Conservation (phyloP, 2,888 invertebrate genomes). For the Noctua janthe region DNA sequence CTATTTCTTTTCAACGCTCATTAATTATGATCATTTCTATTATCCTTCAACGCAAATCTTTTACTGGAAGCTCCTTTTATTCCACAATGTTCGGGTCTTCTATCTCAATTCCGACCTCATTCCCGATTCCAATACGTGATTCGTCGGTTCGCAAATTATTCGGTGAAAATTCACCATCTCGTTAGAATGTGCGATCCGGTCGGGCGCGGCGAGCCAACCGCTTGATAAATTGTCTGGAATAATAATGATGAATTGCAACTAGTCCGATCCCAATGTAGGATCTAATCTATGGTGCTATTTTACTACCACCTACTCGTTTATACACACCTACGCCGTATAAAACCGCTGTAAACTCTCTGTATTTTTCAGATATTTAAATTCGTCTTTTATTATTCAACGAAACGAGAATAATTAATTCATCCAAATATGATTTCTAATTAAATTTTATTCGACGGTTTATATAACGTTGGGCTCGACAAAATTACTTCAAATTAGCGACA, state of each 20-base stretch:
- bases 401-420: constrained; percentile 59
- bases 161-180: constrained; percentile 91
- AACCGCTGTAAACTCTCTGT: background rate
- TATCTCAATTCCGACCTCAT: constrained; percentile 90
- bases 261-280: constrained; percentile 84
- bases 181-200: constrained; percentile 90
- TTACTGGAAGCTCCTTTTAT: constrained; percentile 72
- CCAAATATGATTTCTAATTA: constrained; percentile 69
- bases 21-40: constrained; percentile 67
- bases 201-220: constrained; percentile 89
- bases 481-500: constrained; percentile 88
- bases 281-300: constrained; percentile 85
- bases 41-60: constrained; percentile 66
- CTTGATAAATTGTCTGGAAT: constrained; percentile 91
- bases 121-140: constrained; percentile 90
- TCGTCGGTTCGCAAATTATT: constrained; percentile 90
- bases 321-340: constrained; percentile 41
- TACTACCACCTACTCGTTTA: constrained; percentile 64
- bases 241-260: constrained; percentile 91
- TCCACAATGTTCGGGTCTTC: constrained; percentile 86
- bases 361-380: constrained; percentile 32
- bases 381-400: constrained; percentile 36
- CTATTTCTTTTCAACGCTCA: constrained; percentile 43
- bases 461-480: constrained; percentile 78
- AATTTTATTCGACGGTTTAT: constrained; percentile 81